Evolutionary conservation across 2,888 invertebrate genomes (phyloP), one percentile per base, ranked within the genome.

Genomic region (Griposia aprilina): DNA sequence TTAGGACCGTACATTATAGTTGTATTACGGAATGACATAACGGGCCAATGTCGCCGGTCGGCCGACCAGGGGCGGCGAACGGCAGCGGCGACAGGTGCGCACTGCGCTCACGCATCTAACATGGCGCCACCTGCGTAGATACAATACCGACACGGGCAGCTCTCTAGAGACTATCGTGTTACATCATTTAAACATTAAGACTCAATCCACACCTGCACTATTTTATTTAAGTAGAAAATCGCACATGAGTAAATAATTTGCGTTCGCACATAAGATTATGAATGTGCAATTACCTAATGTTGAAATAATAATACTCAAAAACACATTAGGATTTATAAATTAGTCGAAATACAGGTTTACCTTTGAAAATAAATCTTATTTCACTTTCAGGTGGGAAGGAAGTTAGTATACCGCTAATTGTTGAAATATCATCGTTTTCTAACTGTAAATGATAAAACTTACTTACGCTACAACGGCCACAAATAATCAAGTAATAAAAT

Each of bases 11-110:
- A 89, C 88, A 93, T 92, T 94, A 94, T 92, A 93, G 92, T 92
- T 91, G 91, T 92, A 93, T 94, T 94, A 93, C 93, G 92, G 93
- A 94, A 94, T 95, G 94, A 93, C 93, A 95, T 96, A 95, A 96
- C 95, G 95, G 95, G 91, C 86, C 91, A 85, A 84, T 87, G 91
- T 90, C 89, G 90, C 86, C 89, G 89, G 87, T 78, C 74, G 82
- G 89, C 84, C 91, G 91, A 87, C 87, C 89, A 77, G 78, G 89
- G 90, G 87, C 92, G 87, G 78, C 76, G 81, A 68, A 75, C 86
- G 80, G 65, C 89, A 92, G 92, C 94, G 77, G 60, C 89, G 92
- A 92, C 94, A 94, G 93, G 93, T 93, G 94, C 89, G 57, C 74
- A n/a, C 72, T 68, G 62, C 70, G 90, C 86, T 75, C 50, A 80